Percentiles rank a stretch among this genome's conserved stretches.
Conservation (phyloP, 2,888 invertebrate species). For the Linnaemya vulpina region DNA sequence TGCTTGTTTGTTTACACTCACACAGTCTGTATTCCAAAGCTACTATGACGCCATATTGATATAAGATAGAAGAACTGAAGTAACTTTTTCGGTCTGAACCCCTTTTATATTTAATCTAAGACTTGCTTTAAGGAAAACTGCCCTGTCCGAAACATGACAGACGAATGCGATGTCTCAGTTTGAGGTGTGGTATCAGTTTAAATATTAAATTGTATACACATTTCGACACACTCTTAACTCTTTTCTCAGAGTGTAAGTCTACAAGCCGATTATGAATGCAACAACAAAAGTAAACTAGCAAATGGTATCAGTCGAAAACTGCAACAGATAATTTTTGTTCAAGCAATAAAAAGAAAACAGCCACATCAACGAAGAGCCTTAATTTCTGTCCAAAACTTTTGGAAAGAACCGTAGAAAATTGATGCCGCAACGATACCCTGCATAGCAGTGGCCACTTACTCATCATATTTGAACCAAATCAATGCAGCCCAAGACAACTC, state of each 20-base stretch:
- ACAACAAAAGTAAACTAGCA: neutral
- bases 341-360: neutral
- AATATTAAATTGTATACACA: neutral
- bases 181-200: too few relatives aligned
- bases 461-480: constrained; percentile 13
- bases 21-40: too few relatives aligned
- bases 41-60: too few relatives aligned
- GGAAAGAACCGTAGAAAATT: neutral
- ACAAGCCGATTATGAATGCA: neutral
- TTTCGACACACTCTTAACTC: neutral
- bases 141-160: too few relatives aligned
- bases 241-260: neutral
- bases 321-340: neutral
- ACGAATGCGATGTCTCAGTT: too few relatives aligned
- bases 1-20: too few relatives aligned
- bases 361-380: too few relatives aligned
- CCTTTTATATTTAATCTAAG: too few relatives aligned
- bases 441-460: neutral
- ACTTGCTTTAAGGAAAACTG: too few relatives aligned
- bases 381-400: neutral
- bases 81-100: too few relatives aligned
- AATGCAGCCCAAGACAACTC: neutral
- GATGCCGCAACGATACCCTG: neutral
- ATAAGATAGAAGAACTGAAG: too few relatives aligned
- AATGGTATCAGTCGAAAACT: neutral